phyloP scores from a whole-genome alignment of 1,140 invertebrate species.

The Cataglyphis hispanica region DNA sequence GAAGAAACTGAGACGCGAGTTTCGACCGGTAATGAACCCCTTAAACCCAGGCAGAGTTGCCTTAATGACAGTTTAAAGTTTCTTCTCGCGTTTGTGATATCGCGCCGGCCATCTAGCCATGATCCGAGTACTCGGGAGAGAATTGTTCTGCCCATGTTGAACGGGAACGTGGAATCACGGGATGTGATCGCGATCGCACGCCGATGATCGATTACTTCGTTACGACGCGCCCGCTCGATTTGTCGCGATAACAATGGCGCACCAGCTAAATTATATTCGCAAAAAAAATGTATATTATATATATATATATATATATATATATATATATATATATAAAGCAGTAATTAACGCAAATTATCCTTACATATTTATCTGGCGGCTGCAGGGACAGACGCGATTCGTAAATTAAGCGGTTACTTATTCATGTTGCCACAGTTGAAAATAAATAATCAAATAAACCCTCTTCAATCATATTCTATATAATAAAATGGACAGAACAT shows the following conservation, averaged over 20 bases:
- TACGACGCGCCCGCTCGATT: constrained; percentile 27
- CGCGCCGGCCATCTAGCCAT: constrained; percentile 70
- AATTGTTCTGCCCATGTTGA: constrained; percentile 38
- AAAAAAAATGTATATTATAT: neutral
- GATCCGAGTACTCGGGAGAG: constrained; percentile 62
- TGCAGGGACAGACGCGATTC: neutral
- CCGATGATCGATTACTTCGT: constrained; percentile 66
- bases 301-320: neutral
- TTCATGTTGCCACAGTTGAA: neutral
- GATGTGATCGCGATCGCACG: constrained; percentile 47
- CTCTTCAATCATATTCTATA: constrained; percentile 1
- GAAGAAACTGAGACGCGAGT: constrained; percentile 66
- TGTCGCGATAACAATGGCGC: constrained; percentile 3
- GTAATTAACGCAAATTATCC: neutral
- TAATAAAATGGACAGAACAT: constrained; percentile 38
- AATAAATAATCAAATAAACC: neutral
- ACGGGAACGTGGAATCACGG: constrained; percentile 42
- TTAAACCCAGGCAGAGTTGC: constrained; percentile 66
- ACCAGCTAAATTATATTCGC: neutral
- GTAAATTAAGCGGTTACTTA: constrained; percentile 44
- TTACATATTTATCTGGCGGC: neutral
- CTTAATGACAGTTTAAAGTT: constrained; percentile 79
- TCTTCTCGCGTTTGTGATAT: constrained; percentile 74
- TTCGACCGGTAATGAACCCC: constrained; percentile 69
- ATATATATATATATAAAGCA: neutral